Evolutionary conservation across 2,888 invertebrate species (phyloP).

Genomic region (Rotaria magnacalcarata): DNA sequence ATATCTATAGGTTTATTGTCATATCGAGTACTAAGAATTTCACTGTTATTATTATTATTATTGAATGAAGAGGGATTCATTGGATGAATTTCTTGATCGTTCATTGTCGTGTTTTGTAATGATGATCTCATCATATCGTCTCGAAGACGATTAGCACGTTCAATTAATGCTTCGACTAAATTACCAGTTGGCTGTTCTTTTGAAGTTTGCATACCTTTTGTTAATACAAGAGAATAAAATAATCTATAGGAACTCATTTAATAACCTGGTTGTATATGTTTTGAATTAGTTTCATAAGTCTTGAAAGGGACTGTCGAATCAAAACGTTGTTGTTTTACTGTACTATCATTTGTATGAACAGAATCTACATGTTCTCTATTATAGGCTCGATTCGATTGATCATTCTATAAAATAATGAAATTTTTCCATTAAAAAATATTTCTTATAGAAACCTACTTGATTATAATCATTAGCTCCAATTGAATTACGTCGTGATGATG

Average conservation of each 20-base stretch:
- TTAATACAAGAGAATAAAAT: background rate
- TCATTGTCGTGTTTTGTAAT: background rate
- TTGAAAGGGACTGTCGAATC: background rate
- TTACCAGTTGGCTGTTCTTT: background rate
- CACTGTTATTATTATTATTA: background rate
- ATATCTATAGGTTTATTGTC: background rate
- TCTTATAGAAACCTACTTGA: background rate
- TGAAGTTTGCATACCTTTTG: background rate
- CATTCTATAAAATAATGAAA: background rate
- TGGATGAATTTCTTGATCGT: background rate
- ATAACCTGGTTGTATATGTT: background rate
- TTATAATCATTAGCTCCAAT: background rate
- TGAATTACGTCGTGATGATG: constrained; percentile 16
- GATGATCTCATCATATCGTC: constrained; percentile 26
- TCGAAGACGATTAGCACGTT: constrained; percentile 28
- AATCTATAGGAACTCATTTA: background rate
- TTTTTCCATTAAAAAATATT: background rate
- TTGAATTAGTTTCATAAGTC: background rate
- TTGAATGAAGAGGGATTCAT: background rate
- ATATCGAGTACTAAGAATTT: background rate
- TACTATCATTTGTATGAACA: background rate
- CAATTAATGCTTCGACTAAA: constrained; percentile 34
- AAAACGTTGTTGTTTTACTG: background rate
- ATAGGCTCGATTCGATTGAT: constrained; percentile 1
- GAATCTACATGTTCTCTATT: background rate